Percentiles rank a stretch among this genome's conserved stretches.
These are phyloP conservation scores for Drosophila pseudoobscura DNA, from an alignment of 1,140 invertebrate species.

Conservation along the genomic window DNA sequence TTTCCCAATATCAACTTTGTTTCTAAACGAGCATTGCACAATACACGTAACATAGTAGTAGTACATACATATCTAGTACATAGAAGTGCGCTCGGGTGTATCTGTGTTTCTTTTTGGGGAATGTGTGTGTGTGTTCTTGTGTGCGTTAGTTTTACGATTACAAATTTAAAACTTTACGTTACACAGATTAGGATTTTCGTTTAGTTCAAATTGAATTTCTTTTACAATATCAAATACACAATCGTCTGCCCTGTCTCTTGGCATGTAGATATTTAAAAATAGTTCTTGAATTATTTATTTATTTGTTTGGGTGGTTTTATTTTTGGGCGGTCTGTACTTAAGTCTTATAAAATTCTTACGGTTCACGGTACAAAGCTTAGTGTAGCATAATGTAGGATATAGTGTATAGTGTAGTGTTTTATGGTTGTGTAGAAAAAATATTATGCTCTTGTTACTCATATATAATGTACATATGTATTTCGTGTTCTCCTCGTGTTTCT, in stretches of 20 bases:
- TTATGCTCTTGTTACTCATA: conserved; percentile 20
- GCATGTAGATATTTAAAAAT: conserved; percentile 33
- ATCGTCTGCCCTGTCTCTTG: conserved; percentile 21
- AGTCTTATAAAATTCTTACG: conserved; percentile 68
- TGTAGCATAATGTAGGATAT: conserved; percentile 26
- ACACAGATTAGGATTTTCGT: conserved; percentile 29
- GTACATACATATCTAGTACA: too few species aligned
- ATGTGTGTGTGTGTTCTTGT: conserved; percentile 36
- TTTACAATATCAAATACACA: conserved; percentile 31
- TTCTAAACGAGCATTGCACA: conserved; percentile 7
- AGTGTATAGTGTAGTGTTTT: conserved; percentile 31
- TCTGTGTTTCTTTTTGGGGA: conserved; percentile 9
- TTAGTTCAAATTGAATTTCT: conserved; percentile 31
- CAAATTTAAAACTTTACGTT: conserved; percentile 52
- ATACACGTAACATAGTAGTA: background rate
- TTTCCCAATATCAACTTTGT: conserved; percentile 43
- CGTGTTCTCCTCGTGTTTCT: conserved; percentile 8
- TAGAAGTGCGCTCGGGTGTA: too few species aligned
- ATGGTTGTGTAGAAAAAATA: conserved; percentile 54
- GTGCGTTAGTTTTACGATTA: conserved; percentile 58
- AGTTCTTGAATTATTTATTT: conserved; percentile 52
- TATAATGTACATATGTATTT: conserved; percentile 4
- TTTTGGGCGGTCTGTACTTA: conserved; percentile 36
- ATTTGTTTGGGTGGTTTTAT: conserved; percentile 1
- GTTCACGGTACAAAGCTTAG: conserved; percentile 64